A percentile compares a stretch with the other conserved stretches of the same genome.
These are phyloP conservation scores for Trichopria drosophilae DNA, from an alignment of 2,888 invertebrate species.

Conservation along the genomic window DNA sequence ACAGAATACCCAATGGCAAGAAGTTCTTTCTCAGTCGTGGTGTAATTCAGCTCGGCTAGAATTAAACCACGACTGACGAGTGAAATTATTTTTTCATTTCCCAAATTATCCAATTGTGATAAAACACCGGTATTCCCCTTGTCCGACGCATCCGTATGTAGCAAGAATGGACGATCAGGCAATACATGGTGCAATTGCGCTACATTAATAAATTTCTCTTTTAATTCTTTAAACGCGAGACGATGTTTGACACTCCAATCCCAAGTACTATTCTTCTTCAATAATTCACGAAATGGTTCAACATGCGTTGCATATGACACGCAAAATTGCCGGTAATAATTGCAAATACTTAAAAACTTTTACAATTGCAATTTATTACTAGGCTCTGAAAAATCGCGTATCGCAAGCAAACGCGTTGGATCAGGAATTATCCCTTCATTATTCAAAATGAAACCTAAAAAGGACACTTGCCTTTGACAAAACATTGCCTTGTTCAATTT, in stretches of 20 bases:
- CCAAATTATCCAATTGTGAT: constrained; percentile 7
- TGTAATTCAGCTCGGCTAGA: constrained; percentile 4
- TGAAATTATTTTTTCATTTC: constrained; percentile 7
- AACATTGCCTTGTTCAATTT: neutral
- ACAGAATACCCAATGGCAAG: constrained; percentile 16
- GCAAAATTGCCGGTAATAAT: constrained; percentile 10
- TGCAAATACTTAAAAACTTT: too few species aligned
- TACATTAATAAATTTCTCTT: constrained; percentile 3
- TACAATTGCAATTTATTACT: neutral
- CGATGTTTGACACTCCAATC: neutral
- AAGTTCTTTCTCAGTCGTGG: constrained; percentile 20
- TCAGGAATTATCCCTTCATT: neutral
- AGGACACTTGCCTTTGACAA: neutral
- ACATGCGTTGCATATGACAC: neutral
- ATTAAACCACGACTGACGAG: constrained; percentile 16
- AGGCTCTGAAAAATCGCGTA: constrained; percentile 1
- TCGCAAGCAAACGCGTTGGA: neutral
- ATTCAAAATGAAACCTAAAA: neutral
- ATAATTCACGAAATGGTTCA: neutral
- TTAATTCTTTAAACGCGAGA: constrained; percentile 5
- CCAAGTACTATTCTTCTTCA: neutral
- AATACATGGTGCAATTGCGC: constrained; percentile 9
- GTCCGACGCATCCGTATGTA: too few species aligned
- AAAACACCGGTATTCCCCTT: too few species aligned
- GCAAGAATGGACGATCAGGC: too few species aligned